Base-by-base conservation (phyloP, 2,888 invertebrate genomes). In the Ectropis crepuscularia region DNA sequence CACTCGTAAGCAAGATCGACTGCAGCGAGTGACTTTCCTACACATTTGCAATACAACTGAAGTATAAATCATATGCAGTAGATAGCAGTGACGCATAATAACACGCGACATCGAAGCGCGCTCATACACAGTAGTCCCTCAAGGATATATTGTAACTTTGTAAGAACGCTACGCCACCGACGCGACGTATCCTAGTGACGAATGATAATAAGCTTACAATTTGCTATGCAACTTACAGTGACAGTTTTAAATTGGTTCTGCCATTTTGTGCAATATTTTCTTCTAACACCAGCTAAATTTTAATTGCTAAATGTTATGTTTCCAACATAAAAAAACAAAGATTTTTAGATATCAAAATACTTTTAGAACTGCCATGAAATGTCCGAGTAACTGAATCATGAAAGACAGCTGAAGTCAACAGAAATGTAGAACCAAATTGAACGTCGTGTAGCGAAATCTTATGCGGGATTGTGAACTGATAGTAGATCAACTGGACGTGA, bases 231-330 rank as follows among this genome's bases (percentile, higher is more conserved):
- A 50, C 51, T 47, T 57, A 51, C 46, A 62, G 46, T 57, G 61
- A 57, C 61, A 62, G 61, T 57, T 57, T 42, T 37, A 47, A 62
- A 62, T 57, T 57, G 51, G 46, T 62, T 62, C 57, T 57, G 57
- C 51, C 11, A 45, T 46, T 50, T 28, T 46, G 39, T 57, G 41
- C 37, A 37, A 53, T 47, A n/a, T 47, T 57, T 62, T 7, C 47
- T 42, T 53, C 41, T 12, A 10, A 45, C 42, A 43, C 28, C 45
- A 46, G 12, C 46, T 37, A 9, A 12, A 10, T 38, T 16, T 16
- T 47, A 8, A 28, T 28, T 28, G 16, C 16, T 28, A 28, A 28
- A 28, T 28, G 16, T 28, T 28, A 28, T 28, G n/a, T n/a, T n/a
- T n/a, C n/a, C 16, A 28, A 28, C 16, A 28, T 28, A 28, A 28